phyloP scores from a whole-genome alignment of 2,797 vertebrate species.

The Periophthalmus magnuspinnatus region DNA sequence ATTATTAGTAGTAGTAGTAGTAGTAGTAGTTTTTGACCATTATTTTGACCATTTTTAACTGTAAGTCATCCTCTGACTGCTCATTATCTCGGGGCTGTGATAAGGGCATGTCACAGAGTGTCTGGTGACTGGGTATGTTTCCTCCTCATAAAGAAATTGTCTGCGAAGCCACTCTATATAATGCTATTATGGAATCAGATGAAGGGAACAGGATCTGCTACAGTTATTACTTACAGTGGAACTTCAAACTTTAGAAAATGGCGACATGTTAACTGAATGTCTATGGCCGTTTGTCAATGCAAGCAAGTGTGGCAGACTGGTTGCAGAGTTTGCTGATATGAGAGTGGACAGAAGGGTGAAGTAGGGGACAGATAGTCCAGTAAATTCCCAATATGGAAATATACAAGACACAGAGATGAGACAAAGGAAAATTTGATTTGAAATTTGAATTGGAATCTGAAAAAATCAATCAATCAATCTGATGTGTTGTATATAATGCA shows the following conservation, averaged over 20 bases:
- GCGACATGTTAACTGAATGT: background rate
- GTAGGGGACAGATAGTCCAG: conserved; percentile 44
- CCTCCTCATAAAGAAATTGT: conserved; percentile 6
- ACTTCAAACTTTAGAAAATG: background rate
- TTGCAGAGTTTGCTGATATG: conserved; percentile 66
- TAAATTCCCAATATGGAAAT: conserved; percentile 56
- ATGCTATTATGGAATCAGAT: background rate
- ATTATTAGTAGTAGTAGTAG: too few relatives aligned
- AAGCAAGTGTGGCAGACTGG: conserved; percentile 55
- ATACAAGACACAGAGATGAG: conserved; percentile 54
- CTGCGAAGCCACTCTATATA: conserved; percentile 8
- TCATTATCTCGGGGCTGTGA: conserved; percentile 61
- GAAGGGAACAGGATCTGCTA: background rate
- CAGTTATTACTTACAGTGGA: background rate
- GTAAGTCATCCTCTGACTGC: conserved; percentile 50
- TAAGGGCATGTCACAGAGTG: conserved; percentile 51
- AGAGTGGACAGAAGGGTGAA: conserved; percentile 60
- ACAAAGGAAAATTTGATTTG: conserved; percentile 4
- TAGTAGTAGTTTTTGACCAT: conserved; percentile 26
- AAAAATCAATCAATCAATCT: too few relatives aligned
- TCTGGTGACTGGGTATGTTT: conserved; percentile 20
- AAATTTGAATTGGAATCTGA: too few relatives aligned
- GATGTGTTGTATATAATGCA: background rate
- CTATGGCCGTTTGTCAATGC: conserved; percentile 8
- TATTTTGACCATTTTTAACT: conserved; percentile 18